These are phyloP conservation scores for Epistrophe grossulariae DNA, from an alignment of 2,888 invertebrate species.

Conservation along the genomic window DNA sequence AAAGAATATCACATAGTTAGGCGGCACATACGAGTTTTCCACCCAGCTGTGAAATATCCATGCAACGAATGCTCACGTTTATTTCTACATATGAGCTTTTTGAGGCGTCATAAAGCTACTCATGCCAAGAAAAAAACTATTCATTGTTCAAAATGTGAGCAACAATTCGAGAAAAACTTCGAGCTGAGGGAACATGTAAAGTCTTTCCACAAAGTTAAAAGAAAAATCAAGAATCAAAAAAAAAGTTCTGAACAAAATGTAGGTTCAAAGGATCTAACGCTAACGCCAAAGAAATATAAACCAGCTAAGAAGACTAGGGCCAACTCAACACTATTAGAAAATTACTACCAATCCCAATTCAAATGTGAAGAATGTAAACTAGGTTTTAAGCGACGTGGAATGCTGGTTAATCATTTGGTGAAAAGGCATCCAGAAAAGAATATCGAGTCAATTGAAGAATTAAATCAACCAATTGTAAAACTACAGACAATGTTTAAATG, in stretches of 20 bases:
- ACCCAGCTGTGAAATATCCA: constrained; percentile 87
- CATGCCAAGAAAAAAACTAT: constrained; percentile 88
- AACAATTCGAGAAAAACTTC: constrained; percentile 88
- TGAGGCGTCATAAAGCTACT: constrained; percentile 86
- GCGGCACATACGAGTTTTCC: constrained; percentile 90
- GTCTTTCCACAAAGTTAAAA: constrained; percentile 65
- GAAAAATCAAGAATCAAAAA: constrained; percentile 34
- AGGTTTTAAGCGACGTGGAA: constrained; percentile 92
- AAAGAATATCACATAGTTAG: constrained; percentile 88
- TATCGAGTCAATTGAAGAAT: constrained; percentile 88
- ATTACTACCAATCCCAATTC: constrained; percentile 58
- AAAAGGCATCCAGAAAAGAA: constrained; percentile 89
- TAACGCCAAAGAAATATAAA: constrained; percentile 76
- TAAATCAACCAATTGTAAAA: constrained; percentile 91
- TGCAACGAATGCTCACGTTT: constrained; percentile 89
- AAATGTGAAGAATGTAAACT: constrained; percentile 89
- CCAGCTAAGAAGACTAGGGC: not conserved
- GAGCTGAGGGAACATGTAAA: constrained; percentile 76
- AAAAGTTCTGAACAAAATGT: not conserved
- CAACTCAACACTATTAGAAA: not conserved
- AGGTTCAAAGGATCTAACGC: constrained; percentile 7
- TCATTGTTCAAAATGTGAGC: constrained; percentile 90
- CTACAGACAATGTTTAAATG: constrained; percentile 93
- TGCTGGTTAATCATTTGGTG: constrained; percentile 93
- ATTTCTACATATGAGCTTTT: constrained; percentile 89